Base-by-base conservation (phyloP, 2,888 invertebrate species). In the Sisyra terminalis region DNA sequence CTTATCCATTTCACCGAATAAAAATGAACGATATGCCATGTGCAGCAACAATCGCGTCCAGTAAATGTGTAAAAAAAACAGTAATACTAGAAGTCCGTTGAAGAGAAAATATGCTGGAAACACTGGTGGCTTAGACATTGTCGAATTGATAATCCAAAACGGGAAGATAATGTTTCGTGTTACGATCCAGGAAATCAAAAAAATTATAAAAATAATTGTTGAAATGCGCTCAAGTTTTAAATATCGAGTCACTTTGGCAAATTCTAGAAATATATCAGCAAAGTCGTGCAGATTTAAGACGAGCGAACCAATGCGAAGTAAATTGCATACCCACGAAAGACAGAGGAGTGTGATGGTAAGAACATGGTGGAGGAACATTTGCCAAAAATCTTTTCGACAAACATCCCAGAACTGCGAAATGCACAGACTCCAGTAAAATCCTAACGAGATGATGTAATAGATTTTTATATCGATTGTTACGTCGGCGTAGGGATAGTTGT, bases 301-400 rank as follows among this genome's bases (percentile, higher is more conserved):
- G 43, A 98, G 65, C 0, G 89, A 83, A 29, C 97, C 98, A 50
- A 93, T 80, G 47, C 89, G 75, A 53, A 88, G 84, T 51, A 96
- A 72, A 64, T 96, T 97, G 61, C 87, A 86, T 5, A 88, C 77
- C 92, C 94, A 98, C 48, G 94, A 94, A 59, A 96, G 81, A 44
- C 77, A 78, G 66, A 98, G 75, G 47, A 98, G 71, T 35, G 78
- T 63, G 50, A 98, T 82, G 34, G 97, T 94, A 14, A 90, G 89
- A 56, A 93, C 75, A 60, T 98, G 97, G 66, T 98, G 97, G 43
- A 93, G 70, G 63, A 97, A 93, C 92, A 97, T 97, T 69, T 96
- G 92, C 85, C 89, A 89, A 64, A 97, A 96, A 65, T 90, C 89
- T 64, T 88, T 89, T 49, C 93, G 75, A 49, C 83, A 83, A 43